Percentiles rank a stretch among this genome's conserved stretches.
Evolutionary conservation across 2,888 invertebrate species (phyloP).

Genomic region (Aethes cnicana): DNA sequence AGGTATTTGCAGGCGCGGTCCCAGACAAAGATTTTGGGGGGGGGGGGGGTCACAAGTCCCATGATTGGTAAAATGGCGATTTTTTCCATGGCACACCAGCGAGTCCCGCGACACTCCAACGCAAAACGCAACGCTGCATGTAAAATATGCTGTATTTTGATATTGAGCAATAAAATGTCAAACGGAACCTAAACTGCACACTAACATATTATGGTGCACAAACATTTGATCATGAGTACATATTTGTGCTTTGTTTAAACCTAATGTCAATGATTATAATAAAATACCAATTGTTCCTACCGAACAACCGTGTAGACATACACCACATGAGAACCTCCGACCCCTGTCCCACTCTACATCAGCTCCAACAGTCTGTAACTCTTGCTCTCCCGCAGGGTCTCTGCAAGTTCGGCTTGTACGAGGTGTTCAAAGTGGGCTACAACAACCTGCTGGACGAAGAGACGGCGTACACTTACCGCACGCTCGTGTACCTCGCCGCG

Average conservation of each 20-base stretch:
- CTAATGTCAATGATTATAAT: constrained; percentile 55
- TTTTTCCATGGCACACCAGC: too few species aligned
- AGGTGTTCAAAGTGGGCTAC: constrained; percentile 96
- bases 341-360: neutral
- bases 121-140: too few species aligned
- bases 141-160: too few species aligned
- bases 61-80: too few species aligned
- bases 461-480: constrained; percentile 91
- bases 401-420: constrained; percentile 99
- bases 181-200: too few species aligned
- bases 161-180: too few species aligned
- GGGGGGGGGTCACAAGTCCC: too few species aligned
- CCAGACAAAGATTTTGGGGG: too few species aligned
- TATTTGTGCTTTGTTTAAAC: neutral
- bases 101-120: too few species aligned
- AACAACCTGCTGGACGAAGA: constrained; percentile 93
- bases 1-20: too few species aligned
- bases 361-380: neutral
- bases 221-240: too few species aligned
- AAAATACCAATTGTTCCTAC: constrained; percentile 72
- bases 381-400: constrained; percentile 83
- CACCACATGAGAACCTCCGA: constrained; percentile 41
- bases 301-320: constrained; percentile 52
- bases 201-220: too few species aligned
- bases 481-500: constrained; percentile 89